Conservation (phyloP, 1,140 invertebrate genomes). For the Berghia stephanieae region DNA sequence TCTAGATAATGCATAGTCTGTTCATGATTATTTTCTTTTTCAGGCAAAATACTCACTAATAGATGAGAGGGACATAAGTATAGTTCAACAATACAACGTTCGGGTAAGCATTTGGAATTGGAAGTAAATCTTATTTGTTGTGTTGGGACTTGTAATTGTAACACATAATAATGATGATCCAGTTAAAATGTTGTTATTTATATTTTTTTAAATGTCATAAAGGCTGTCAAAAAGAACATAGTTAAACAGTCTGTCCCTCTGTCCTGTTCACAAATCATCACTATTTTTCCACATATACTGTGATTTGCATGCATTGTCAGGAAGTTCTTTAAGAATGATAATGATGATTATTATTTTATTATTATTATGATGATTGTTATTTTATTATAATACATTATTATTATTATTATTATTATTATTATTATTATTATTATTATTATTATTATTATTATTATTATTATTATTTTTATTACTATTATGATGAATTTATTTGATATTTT, state of each 20-base stretch:
- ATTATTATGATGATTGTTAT: not conserved
- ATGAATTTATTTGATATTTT: constrained; percentile 20
- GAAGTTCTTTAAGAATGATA: not conserved
- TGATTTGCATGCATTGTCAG: not conserved
- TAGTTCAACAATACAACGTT: constrained; percentile 69
- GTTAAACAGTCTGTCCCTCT: not conserved
- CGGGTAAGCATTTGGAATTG: too few relatives aligned
- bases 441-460: too few relatives aligned
- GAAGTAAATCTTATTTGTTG: too few relatives aligned
- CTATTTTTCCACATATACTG: not conserved
- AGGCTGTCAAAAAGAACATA: not conserved
- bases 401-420: not conserved
- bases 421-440: too few relatives aligned
- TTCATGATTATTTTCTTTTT: constrained; percentile 39
- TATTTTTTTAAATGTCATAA: not conserved
- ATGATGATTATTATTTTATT: not conserved
- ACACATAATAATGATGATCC: too few relatives aligned
- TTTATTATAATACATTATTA: not conserved
- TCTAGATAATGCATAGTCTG: not conserved
- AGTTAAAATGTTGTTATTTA: not conserved
- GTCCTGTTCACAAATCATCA: not conserved
- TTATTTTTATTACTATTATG: not conserved
- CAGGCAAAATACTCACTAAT: constrained; percentile 70
- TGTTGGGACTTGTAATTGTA: too few relatives aligned
- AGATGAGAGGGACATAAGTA: constrained; percentile 69